A percentile compares a stretch with the other conserved stretches of the same genome.
Conservation (phyloP, 2,113 vertebrate species). For the Oncorhynchus gorbuscha region DNA sequence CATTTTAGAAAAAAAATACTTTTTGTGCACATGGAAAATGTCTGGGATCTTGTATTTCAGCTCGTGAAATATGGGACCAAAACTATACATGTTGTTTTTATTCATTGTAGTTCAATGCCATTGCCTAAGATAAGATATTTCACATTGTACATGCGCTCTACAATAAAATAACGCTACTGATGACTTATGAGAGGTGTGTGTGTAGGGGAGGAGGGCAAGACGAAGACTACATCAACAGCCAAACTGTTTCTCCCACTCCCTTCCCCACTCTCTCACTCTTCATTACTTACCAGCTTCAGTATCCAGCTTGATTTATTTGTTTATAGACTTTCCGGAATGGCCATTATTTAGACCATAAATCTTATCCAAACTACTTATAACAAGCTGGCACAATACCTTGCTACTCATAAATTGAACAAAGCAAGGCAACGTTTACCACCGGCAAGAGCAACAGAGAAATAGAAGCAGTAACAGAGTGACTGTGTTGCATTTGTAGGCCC, state of each 20-base stretch:
- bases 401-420: slow-evolving; percentile 16
- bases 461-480: too few species aligned
- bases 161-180: slow-evolving; percentile 45
- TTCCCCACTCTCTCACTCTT: background rate
- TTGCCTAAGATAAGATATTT: too few species aligned
- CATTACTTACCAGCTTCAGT: background rate
- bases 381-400: background rate
- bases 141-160: too few species aligned
- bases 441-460: too few species aligned
- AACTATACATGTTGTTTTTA: too few species aligned
- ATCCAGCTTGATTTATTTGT: slow-evolving; percentile 43
- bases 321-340: slow-evolving; percentile 33
- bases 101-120: too few species aligned
- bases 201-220: too few species aligned
- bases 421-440: background rate
- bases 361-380: background rate
- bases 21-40: too few species aligned
- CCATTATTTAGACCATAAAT: slow-evolving; percentile 44
- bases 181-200: slow-evolving; percentile 12
- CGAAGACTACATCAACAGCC: background rate
- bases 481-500: too few species aligned
- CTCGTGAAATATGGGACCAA: too few species aligned
- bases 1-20: too few species aligned
- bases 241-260: background rate
- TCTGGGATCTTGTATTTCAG: too few species aligned